Evolutionary conservation across 2,888 invertebrate species (phyloP).

Genomic region (Nemotelus nigrinus): DNA sequence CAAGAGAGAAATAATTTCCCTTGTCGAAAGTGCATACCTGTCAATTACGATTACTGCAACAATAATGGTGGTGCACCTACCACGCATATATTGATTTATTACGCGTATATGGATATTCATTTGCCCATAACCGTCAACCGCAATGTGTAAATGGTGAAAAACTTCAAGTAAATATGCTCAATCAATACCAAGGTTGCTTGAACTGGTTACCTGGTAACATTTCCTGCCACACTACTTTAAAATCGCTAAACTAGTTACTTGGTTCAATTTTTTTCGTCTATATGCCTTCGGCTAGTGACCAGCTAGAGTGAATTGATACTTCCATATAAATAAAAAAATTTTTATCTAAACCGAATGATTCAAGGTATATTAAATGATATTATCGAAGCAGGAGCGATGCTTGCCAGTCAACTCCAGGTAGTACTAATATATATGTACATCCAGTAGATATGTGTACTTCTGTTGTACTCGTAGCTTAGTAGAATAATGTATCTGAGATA

Average conservation of each 20-base stretch:
- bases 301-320: neutral
- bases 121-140: neutral
- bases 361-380: constrained; percentile 8
- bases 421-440: too few relatives aligned
- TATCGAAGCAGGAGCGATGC: neutral
- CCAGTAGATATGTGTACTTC: too few relatives aligned
- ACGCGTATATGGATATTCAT: neutral
- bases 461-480: too few relatives aligned
- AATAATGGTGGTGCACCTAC: too few relatives aligned
- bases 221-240: constrained; percentile 39
- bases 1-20: too few relatives aligned
- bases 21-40: too few relatives aligned
- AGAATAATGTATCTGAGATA: too few relatives aligned
- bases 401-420: too few relatives aligned
- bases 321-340: neutral
- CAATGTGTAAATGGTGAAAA: neutral
- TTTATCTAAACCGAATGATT: neutral
- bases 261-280: neutral
- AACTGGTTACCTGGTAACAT: constrained; percentile 42
- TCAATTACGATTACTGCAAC: too few relatives aligned
- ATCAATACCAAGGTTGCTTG: constrained; percentile 44
- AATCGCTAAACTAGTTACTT: constrained; percentile 33
- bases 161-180: constrained; percentile 26
- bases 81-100: neutral
- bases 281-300: neutral